Evolutionary conservation across 2,888 invertebrate species (phyloP).

Genomic region (Parelbella ahira): DNA sequence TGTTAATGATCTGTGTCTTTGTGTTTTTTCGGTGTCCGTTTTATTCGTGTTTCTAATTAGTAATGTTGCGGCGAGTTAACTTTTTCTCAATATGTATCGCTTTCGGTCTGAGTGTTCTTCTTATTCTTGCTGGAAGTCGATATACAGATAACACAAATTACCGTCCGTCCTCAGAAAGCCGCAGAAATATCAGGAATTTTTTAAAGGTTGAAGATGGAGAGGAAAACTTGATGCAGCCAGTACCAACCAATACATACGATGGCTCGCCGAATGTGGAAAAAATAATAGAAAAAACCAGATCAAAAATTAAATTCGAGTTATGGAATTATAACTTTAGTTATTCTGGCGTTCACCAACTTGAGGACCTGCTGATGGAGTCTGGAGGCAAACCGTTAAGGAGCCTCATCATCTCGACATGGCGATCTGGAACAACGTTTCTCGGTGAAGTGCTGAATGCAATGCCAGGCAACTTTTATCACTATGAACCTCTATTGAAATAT

Average conservation of each 20-base stretch:
- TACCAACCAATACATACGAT: slow-evolving; percentile 61
- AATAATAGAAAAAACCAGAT: slow-evolving; percentile 58
- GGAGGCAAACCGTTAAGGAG: slow-evolving; percentile 87
- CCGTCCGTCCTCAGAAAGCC: slow-evolving; percentile 65
- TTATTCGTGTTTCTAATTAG: slow-evolving; percentile 49
- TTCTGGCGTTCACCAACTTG: slow-evolving; percentile 75
- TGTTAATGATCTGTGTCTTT: slow-evolving; percentile 43
- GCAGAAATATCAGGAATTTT: slow-evolving; percentile 71
- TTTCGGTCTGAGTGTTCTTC: slow-evolving; percentile 73
- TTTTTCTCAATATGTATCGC: slow-evolving; percentile 77
- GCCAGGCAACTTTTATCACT: slow-evolving; percentile 94
- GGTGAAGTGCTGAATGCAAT: slow-evolving; percentile 91
- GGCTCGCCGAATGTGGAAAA: slow-evolving; percentile 60
- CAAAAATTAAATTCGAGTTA: slow-evolving; percentile 62
- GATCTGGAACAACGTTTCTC: slow-evolving; percentile 94
- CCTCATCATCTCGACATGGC: slow-evolving; percentile 92
- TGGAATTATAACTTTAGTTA: slow-evolving; percentile 57
- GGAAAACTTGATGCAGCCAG: slow-evolving; percentile 46
- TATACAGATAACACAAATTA: slow-evolving; percentile 76
- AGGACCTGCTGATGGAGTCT: slow-evolving; percentile 84
- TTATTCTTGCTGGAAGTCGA: slow-evolving; percentile 78
- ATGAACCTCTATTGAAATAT: slow-evolving; percentile 92
- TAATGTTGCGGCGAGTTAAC: slow-evolving; percentile 76
- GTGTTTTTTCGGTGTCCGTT: slow-evolving; percentile 40
- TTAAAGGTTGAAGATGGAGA: slow-evolving; percentile 82